phyloP scores from a whole-genome alignment of 2,888 invertebrate genomes.

The Malacosoma neustria region DNA sequence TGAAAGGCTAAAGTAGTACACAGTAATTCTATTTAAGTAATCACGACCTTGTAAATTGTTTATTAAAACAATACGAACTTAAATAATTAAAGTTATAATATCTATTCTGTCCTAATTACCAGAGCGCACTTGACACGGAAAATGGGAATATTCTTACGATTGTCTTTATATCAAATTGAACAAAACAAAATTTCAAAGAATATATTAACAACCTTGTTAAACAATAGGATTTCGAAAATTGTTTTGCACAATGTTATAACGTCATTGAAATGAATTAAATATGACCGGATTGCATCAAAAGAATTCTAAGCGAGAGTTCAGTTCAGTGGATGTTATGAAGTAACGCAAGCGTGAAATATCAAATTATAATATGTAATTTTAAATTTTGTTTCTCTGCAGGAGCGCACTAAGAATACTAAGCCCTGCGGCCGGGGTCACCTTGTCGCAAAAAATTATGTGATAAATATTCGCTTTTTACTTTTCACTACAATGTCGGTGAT shows the following conservation, averaged over 20 bases:
- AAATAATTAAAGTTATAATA: constrained; percentile 41
- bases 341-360: background rate
- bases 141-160: constrained; percentile 59
- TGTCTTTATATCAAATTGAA: constrained; percentile 12
- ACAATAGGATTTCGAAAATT: constrained; percentile 28
- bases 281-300: constrained; percentile 3
- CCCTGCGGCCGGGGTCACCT: no score
- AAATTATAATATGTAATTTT: background rate
- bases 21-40: constrained; percentile 41
- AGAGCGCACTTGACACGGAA: constrained; percentile 56
- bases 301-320: background rate
- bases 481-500: no score
- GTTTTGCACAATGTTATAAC: constrained; percentile 5
- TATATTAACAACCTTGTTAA: constrained; percentile 22
- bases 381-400: no score
- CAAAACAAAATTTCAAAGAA: constrained; percentile 5
- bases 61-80: constrained; percentile 42
- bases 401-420: no score
- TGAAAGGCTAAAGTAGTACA: constrained; percentile 21
- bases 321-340: background rate
- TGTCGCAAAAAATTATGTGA: no score
- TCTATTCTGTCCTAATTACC: constrained; percentile 42
- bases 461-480: no score
- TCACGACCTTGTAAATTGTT: constrained; percentile 36
- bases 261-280: constrained; percentile 1